Evolutionary conservation across 2,113 vertebrate genomes (phyloP).

Genomic region (Hypocryptadius cinnamomeus): DNA sequence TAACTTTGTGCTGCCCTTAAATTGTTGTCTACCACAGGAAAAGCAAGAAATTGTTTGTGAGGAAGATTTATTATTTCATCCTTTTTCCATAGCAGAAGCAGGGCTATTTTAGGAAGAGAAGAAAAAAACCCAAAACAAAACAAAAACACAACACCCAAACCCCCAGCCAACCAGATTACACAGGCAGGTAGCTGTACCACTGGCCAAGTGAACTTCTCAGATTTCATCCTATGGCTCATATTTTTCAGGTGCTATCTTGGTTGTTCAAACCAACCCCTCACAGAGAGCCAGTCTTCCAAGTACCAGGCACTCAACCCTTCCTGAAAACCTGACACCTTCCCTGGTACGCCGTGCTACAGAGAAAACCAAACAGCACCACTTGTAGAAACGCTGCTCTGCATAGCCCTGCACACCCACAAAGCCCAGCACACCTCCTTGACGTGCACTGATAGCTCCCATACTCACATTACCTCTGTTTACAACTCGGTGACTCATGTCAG

Average conservation of each 20-base stretch:
- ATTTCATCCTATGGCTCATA: background rate
- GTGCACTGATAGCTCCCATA: background rate
- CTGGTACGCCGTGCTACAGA: background rate
- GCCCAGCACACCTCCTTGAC: rapidly evolving
- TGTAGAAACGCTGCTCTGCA: background rate
- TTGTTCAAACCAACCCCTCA: background rate
- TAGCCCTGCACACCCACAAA: background rate
- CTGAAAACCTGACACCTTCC: background rate
- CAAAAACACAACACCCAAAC: background rate
- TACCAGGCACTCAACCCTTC: background rate
- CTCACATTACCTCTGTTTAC: background rate
- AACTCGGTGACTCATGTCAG: background rate
- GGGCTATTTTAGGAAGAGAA: background rate
- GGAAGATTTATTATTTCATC: background rate
- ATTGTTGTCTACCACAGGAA: background rate
- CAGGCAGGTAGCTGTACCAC: background rate
- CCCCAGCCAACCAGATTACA: background rate
- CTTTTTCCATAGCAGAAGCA: background rate
- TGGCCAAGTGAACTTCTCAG: background rate
- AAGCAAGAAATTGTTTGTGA: background rate
- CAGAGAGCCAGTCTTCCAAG: background rate
- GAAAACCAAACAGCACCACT: background rate
- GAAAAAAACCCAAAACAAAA: background rate
- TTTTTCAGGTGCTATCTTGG: background rate
- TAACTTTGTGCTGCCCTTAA: background rate